phyloP scores from a whole-genome alignment of 2,797 vertebrate species.

The Helicolenus hilgendorfi region DNA sequence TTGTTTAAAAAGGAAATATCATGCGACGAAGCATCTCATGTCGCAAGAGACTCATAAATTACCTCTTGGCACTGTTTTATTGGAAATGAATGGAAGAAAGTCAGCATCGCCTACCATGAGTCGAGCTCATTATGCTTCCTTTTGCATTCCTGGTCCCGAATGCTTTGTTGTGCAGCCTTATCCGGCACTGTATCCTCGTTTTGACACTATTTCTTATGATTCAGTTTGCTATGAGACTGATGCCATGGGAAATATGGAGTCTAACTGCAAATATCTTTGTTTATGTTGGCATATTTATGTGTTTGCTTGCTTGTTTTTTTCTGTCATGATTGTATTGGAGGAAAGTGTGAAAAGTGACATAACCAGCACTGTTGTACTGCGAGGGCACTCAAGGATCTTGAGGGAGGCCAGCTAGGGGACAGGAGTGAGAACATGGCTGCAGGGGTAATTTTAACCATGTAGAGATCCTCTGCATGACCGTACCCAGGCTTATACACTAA shows the following conservation, averaged over 20 bases:
- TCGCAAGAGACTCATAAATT: background rate
- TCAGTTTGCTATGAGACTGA: background rate
- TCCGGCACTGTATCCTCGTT: background rate
- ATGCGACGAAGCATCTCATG: background rate
- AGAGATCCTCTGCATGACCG: background rate
- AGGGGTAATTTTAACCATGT: constrained; percentile 24
- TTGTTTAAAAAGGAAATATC: background rate
- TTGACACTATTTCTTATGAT: background rate
- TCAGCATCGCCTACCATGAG: background rate
- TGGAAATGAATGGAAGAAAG: background rate
- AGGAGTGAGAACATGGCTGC: constrained; percentile 15
- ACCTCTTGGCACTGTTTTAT: background rate
- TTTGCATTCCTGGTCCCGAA: background rate
- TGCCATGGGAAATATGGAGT: background rate
- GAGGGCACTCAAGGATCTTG: constrained; percentile 20
- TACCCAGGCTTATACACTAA: background rate
- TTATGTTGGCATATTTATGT: constrained; percentile 6
- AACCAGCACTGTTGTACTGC: background rate
- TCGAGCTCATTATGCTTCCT: background rate
- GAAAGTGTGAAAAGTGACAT: constrained; percentile 13
- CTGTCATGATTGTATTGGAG: background rate
- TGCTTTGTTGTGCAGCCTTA: background rate
- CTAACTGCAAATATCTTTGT: background rate
- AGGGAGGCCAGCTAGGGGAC: constrained; percentile 1
- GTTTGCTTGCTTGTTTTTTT: constrained; percentile 6